Base-by-base conservation (phyloP, 2,113 vertebrate genomes). In the Crypturellus undulatus region DNA sequence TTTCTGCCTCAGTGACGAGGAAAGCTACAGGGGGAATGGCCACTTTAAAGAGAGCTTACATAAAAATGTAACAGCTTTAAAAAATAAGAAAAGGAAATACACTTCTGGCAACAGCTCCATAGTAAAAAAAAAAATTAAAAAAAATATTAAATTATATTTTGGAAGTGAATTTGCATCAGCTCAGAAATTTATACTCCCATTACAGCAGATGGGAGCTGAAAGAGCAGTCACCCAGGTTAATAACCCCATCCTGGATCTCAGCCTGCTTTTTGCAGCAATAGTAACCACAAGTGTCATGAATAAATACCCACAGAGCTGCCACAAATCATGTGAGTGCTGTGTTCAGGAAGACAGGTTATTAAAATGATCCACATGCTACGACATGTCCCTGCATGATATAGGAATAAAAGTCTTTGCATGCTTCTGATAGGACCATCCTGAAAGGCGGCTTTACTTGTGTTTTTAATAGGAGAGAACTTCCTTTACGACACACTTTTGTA, bases 311-410 rank as follows among this genome's bases (percentile, higher is more conserved):
- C 11, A 42, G 58, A 79, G 24, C 45, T 71, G 49, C 17, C 84
- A 65, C 20, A 89, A 65, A 82, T 78, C 65, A 71, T 22, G 56
- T 16, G n/a, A 38, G 9, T 42, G 15, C 24, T 69, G 15, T 1
- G 0, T 65, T 49, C 54, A 42, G 25, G 36, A 42, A 56, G 21
- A 60, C 25, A 38, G 51, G 34, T 49, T 40, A 90, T 28, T 80
- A 26, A 56, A 79, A 54, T 24, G n/a, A 47, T 20, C 40, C 79
- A 43, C 4, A 11, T 10, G 59, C 40, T 54, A 40, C 18, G 51
- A 0, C 4, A 3, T 4, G 24, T 11, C 30, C 9, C 36, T 7
- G 28, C 3, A 1, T 0, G 0, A 67, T 1, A 12, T 18, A 58
- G 36, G 11, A 79, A 18, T 9, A 67, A n/a, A 49, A 65, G 40